A percentile compares a stretch with the other conserved stretches of the same genome.
These are phyloP conservation scores for Rhingia rostrata DNA, from an alignment of 2,888 invertebrate species.

Conservation along the genomic window DNA sequence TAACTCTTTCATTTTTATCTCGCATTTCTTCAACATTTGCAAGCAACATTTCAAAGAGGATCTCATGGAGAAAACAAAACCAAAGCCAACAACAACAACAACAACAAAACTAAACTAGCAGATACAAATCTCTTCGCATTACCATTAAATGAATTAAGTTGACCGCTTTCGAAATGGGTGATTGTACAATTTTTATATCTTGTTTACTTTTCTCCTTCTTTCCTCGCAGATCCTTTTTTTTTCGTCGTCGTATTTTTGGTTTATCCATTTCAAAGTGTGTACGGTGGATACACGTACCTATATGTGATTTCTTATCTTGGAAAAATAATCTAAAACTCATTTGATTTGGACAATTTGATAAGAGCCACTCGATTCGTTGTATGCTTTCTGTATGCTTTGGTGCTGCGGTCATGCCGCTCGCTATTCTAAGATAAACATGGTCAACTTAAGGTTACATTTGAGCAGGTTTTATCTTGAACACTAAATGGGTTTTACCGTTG, in stretches of 20 bases:
- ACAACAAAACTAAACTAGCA: constrained; percentile 30
- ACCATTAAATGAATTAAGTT: constrained; percentile 75
- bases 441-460: constrained; percentile 50
- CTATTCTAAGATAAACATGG: constrained; percentile 49
- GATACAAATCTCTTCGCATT: constrained; percentile 74
- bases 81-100: constrained; percentile 34
- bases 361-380: constrained; percentile 63
- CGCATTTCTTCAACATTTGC: constrained; percentile 52
- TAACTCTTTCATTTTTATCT: constrained; percentile 70
- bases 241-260: background rate
- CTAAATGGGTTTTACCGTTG: constrained; percentile 56
- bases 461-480: constrained; percentile 60
- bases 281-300: background rate
- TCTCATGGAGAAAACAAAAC: constrained; percentile 20
- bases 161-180: constrained; percentile 74
- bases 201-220: constrained; percentile 53
- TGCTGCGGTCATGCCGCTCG: constrained; percentile 3
- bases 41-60: constrained; percentile 55
- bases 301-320: constrained; percentile 70
- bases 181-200: constrained; percentile 74
- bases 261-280: constrained; percentile 2
- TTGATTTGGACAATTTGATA: constrained; percentile 76
- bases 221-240: constrained; percentile 54
- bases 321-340: constrained; percentile 76
- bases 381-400: constrained; percentile 45